Evolutionary conservation across 2,888 invertebrate species (phyloP).

Genomic region (Digitonthophagus gazella): DNA sequence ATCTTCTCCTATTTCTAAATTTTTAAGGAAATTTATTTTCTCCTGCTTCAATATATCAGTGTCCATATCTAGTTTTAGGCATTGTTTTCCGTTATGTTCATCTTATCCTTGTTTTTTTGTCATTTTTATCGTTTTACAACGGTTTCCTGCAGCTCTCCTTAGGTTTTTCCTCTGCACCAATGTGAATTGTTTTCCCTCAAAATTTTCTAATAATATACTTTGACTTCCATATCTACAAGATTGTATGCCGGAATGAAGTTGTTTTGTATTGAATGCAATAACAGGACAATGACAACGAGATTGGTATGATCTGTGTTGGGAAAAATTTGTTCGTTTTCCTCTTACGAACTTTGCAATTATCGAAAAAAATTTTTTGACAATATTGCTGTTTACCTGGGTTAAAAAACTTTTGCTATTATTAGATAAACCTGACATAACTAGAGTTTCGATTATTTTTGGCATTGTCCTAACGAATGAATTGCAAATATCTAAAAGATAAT

Average conservation of each 20-base stretch:
- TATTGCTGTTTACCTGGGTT: slow-evolving; percentile 18
- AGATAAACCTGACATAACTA: too few species aligned
- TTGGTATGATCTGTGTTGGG: too few species aligned
- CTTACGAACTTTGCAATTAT: slow-evolving; percentile 31
- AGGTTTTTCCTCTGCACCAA: too few species aligned
- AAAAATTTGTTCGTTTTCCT: slow-evolving; percentile 32
- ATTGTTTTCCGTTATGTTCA: background rate
- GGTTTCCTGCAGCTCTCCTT: too few species aligned
- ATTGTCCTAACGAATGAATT: too few species aligned
- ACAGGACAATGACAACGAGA: slow-evolving; percentile 26
- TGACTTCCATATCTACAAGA: background rate
- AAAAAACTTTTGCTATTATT: too few species aligned
- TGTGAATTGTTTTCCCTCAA: too few species aligned
- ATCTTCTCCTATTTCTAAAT: background rate
- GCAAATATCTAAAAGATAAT: too few species aligned
- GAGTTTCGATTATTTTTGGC: too few species aligned
- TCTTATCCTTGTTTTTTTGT: background rate
- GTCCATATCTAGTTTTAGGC: background rate
- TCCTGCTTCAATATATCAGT: background rate
- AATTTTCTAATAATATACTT: background rate
- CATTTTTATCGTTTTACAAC: too few species aligned
- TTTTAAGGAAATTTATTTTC: background rate
- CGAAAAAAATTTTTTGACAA: slow-evolving; percentile 19
- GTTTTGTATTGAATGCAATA: slow-evolving; percentile 21
- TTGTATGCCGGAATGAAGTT: background rate